These are phyloP conservation scores for Atta cephalotes DNA, from an alignment of 1,140 invertebrate genomes.

Conservation along the genomic window DNA sequence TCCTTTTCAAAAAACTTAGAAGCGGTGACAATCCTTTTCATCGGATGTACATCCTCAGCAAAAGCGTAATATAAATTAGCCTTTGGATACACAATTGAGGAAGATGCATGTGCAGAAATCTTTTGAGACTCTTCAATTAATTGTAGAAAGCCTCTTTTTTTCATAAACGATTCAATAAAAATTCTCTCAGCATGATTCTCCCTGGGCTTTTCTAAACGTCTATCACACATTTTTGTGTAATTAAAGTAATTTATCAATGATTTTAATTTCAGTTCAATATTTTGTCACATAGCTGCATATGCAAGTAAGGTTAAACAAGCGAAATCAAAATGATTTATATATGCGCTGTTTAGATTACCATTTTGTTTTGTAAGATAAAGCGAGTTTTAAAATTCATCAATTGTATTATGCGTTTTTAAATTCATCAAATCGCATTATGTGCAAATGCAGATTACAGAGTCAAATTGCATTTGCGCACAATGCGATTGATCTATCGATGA, in stretches of 20 bases:
- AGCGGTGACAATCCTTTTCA: conserved; percentile 50
- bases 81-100: conserved; percentile 75
- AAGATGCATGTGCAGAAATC: background rate
- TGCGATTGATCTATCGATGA: too few relatives aligned
- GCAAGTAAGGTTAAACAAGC: conserved; percentile 40
- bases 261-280: background rate
- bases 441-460: too few relatives aligned
- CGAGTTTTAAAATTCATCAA: too few relatives aligned
- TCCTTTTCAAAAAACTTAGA: conserved; percentile 26
- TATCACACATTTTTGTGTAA: conserved; percentile 59
- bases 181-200: background rate
- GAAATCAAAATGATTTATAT: conserved; percentile 12
- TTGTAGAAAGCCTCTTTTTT: conserved; percentile 52
- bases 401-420: too few relatives aligned
- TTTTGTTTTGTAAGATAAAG: too few relatives aligned
- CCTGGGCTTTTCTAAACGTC: background rate
- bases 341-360: background rate
- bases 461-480: too few relatives aligned
- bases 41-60: conserved; percentile 81
- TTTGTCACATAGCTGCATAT: background rate
- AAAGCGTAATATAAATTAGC: conserved; percentile 82
- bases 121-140: conserved; percentile 62
- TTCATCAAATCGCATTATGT: too few relatives aligned
- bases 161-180: conserved; percentile 55
- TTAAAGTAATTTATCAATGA: background rate